Percentiles rank a stretch among this genome's conserved stretches.
phyloP scores from a whole-genome alignment of 2,113 vertebrate species.

The Lepidothrix coronata region DNA sequence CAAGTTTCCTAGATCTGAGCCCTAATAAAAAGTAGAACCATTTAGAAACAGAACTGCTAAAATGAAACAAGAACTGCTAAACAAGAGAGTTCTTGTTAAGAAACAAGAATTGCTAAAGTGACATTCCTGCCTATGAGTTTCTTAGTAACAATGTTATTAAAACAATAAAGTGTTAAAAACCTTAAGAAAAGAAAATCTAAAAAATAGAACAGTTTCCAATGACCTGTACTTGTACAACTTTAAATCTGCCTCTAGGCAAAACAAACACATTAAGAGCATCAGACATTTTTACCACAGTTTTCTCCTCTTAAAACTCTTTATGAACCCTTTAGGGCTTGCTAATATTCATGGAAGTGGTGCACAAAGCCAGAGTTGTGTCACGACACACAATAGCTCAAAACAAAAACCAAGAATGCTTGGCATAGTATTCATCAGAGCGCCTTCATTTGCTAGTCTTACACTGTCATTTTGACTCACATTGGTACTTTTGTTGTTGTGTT shows the following conservation, averaged over 20 bases:
- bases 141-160: background rate
- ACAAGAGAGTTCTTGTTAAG: background rate
- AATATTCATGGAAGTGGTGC: background rate
- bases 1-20: background rate
- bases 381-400: background rate
- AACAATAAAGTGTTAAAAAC: background rate
- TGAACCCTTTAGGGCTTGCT: background rate
- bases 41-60: background rate
- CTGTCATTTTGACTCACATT: background rate
- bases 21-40: background rate
- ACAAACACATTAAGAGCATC: background rate
- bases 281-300: background rate
- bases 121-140: background rate
- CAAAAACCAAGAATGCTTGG: background rate
- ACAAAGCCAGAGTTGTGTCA: slow-evolving; percentile 1
- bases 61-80: background rate
- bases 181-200: background rate
- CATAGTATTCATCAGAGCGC: background rate
- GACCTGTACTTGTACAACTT: background rate
- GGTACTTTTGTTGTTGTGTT: background rate
- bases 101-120: background rate
- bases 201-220: background rate
- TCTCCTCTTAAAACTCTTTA: background rate
- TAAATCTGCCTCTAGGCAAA: background rate
- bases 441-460: slow-evolving; percentile 13